Evolutionary conservation across 2,113 vertebrate species (phyloP).

Genomic region (Chaetodon auriga): DNA sequence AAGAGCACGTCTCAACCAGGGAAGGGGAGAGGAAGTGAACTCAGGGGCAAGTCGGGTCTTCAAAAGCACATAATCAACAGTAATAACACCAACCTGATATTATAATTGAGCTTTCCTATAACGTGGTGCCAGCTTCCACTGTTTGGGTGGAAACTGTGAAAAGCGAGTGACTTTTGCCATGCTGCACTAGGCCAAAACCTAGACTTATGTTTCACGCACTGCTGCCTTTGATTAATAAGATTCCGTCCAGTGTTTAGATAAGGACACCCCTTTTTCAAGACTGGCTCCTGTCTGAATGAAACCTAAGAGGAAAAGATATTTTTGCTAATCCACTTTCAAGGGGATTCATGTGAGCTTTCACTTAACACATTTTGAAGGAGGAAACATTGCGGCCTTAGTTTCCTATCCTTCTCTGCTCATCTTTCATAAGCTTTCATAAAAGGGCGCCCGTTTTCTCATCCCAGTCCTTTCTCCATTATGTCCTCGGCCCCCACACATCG

Average conservation of each 20-base stretch:
- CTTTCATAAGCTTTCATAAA: slow-evolving; percentile 33
- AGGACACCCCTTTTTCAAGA: slow-evolving; percentile 59
- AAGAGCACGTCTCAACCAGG: slow-evolving; percentile 60
- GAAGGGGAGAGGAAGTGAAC: slow-evolving; percentile 74
- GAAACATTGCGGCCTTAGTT: slow-evolving; percentile 67
- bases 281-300: slow-evolving; percentile 69
- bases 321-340: slow-evolving; percentile 75
- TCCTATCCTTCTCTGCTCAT: slow-evolving; percentile 29
- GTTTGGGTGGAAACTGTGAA: slow-evolving; percentile 76
- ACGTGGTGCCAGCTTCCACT: slow-evolving; percentile 74
- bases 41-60: slow-evolving; percentile 70
- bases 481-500: slow-evolving; percentile 31
- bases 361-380: slow-evolving; percentile 70
- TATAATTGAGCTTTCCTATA: slow-evolving; percentile 80
- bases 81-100: slow-evolving; percentile 84
- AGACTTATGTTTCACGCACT: slow-evolving; percentile 68
- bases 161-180: slow-evolving; percentile 57
- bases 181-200: slow-evolving; percentile 51
- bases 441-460: slow-evolving; percentile 29
- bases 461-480: slow-evolving; percentile 7
- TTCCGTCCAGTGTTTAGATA: slow-evolving; percentile 77
- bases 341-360: slow-evolving; percentile 71
- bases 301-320: slow-evolving; percentile 72
- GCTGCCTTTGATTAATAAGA: slow-evolving; percentile 78
- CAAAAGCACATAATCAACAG: slow-evolving; percentile 83